Percentiles rank a stretch among this genome's conserved stretches.
Conservation (phyloP, 23 tunicate species). For the Halocynthia roretzi region DNA sequence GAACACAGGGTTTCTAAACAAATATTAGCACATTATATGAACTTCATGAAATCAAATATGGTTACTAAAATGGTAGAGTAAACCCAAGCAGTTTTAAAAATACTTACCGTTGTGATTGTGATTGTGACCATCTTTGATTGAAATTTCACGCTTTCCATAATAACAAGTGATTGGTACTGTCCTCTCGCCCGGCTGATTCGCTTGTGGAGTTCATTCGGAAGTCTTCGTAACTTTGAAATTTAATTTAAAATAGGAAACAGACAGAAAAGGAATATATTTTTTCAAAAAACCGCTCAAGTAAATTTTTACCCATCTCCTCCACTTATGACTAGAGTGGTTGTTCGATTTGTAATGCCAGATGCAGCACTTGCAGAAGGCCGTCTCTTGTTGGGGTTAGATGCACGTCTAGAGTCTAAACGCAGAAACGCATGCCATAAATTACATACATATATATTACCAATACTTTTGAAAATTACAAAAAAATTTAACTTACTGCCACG, state of each 20-base stretch:
- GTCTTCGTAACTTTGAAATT: slow-evolving; percentile 59
- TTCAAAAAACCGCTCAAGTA: neutral
- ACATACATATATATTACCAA: too few relatives aligned
- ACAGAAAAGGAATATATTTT: neutral
- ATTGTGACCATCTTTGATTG: too few relatives aligned
- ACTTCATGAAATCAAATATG: too few relatives aligned
- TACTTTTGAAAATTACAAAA: neutral
- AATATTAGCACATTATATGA: too few relatives aligned
- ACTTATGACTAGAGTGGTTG: slow-evolving; percentile 38
- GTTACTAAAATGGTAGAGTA: too few relatives aligned
- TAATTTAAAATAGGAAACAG: neutral
- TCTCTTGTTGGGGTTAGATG: neutral
- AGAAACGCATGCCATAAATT: too few relatives aligned
- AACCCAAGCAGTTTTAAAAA: too few relatives aligned
- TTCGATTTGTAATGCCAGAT: neutral
- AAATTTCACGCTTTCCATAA: slow-evolving; percentile 60
- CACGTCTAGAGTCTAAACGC: slow-evolving; percentile 15
- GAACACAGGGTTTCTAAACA: too few relatives aligned
- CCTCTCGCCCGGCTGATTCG: slow-evolving; percentile 78
- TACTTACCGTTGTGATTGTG: too few relatives aligned
- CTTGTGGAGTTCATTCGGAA: slow-evolving; percentile 59
- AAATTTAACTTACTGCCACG: slow-evolving; percentile 13
- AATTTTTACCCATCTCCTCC: slow-evolving; percentile 92
- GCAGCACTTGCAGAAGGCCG: slow-evolving; percentile 4
- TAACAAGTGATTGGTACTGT: slow-evolving; percentile 80